Percentiles rank a stretch among this genome's conserved stretches.
Conservation (phyloP, 2,888 invertebrate species). For the Venustoraphidia nigricollis region DNA sequence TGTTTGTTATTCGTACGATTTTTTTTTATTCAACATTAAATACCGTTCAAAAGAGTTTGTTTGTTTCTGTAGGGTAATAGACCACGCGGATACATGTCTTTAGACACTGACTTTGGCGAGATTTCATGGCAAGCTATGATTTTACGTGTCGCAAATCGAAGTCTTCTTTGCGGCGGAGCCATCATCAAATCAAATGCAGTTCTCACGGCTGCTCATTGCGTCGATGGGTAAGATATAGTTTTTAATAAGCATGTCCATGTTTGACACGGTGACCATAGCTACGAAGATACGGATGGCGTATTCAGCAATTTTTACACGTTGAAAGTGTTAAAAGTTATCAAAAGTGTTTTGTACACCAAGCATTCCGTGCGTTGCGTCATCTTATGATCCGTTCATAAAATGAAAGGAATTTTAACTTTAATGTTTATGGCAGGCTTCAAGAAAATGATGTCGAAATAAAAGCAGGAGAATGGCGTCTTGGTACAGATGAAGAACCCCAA, state of each 20-base stretch:
- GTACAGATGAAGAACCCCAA: slow-evolving; percentile 63
- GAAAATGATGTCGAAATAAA: slow-evolving; percentile 57
- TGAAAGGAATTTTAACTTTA: no score
- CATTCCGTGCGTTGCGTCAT: no score
- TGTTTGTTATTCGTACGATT: no score
- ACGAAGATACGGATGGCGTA: no score
- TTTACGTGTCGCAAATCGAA: slow-evolving; percentile 50
- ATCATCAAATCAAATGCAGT: slow-evolving; percentile 60
- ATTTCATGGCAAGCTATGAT: slow-evolving; percentile 83
- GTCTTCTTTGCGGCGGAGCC: slow-evolving; percentile 64
- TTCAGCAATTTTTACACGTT: no score
- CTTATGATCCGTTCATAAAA: no score
- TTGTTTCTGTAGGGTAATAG: slow-evolving; percentile 25
- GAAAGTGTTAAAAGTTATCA: no score
- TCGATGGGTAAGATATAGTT: slow-evolving; percentile 46
- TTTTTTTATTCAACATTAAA: no score
- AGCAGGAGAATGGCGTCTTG: slow-evolving; percentile 72
- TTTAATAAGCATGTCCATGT: no score
- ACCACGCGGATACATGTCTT: slow-evolving; percentile 31
- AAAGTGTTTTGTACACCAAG: no score
- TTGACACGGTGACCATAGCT: no score
- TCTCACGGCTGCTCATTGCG: slow-evolving; percentile 64
- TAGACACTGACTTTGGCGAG: slow-evolving; percentile 60
- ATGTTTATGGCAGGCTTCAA: slow-evolving; percentile 31
- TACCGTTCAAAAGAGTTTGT: no score